Percentiles rank a stretch among this genome's conserved stretches.
phyloP scores from a whole-genome alignment of 1,140 invertebrate genomes.

The Lordiphosa stackelbergi region DNA sequence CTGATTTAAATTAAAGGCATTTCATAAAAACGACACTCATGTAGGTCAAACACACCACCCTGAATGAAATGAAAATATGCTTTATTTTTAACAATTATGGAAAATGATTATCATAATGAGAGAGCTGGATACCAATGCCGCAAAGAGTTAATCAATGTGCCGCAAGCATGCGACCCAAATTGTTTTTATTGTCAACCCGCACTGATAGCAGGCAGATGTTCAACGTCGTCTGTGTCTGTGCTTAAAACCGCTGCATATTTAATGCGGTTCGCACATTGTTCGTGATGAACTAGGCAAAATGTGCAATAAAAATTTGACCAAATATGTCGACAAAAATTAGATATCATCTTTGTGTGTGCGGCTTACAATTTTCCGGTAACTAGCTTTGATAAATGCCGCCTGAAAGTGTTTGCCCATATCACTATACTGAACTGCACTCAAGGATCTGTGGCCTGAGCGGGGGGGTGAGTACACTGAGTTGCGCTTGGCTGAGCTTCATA shows the following conservation, averaged over 20 bases:
- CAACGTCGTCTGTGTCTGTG: constrained; percentile 12
- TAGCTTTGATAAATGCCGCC: constrained; percentile 52
- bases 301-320: constrained; percentile 20
- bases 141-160: constrained; percentile 64
- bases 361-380: constrained; percentile 60
- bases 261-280: constrained; percentile 34
- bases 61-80: constrained; percentile 42
- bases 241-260: constrained; percentile 30
- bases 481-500: constrained; percentile 50
- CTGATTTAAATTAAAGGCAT: constrained; percentile 5
- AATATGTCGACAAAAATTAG: constrained; percentile 34
- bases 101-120: constrained; percentile 37
- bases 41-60: background rate
- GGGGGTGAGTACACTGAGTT: constrained; percentile 6
- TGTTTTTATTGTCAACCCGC: background rate
- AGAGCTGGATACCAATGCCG: constrained; percentile 1
- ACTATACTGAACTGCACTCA: constrained; percentile 20
- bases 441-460: background rate
- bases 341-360: constrained; percentile 33
- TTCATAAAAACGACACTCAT: constrained; percentile 3
- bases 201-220: constrained; percentile 11
- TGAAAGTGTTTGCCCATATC: constrained; percentile 20
- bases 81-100: constrained; percentile 42
- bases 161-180: constrained; percentile 40
- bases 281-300: constrained; percentile 25